These are phyloP conservation scores for Hydrotaea cyrtoneurina DNA, from an alignment of 2,888 invertebrate species.

Conservation along the genomic window DNA sequence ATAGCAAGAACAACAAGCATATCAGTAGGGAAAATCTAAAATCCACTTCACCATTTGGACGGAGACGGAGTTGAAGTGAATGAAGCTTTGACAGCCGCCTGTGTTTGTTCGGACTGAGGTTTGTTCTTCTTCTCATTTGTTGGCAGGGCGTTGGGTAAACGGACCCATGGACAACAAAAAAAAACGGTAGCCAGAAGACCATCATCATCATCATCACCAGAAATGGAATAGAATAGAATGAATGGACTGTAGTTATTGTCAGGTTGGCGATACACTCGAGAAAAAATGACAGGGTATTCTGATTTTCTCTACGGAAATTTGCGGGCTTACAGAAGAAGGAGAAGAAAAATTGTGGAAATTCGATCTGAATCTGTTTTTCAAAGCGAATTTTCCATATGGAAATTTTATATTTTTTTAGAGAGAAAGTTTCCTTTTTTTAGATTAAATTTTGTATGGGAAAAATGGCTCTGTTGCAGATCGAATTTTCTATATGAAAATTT, in stretches of 20 bases:
- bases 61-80: slow-evolving; percentile 6
- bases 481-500: no score
- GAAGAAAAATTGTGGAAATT: no score
- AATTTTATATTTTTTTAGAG: no score
- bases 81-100: slow-evolving; percentile 13
- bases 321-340: no score
- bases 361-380: no score
- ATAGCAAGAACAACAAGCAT: not conserved
- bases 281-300: not conserved
- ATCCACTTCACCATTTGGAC: slow-evolving; percentile 3
- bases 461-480: no score
- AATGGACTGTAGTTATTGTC: not conserved
- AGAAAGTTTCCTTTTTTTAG: no score
- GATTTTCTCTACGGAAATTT: no score
- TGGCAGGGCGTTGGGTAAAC: not conserved
- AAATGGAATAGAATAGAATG: slow-evolving; percentile 9
- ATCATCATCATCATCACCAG: not conserved
- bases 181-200: slow-evolving; percentile 5
- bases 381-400: no score
- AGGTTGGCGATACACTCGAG: not conserved
- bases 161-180: not conserved
- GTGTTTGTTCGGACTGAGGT: not conserved
- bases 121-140: not conserved
- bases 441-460: no score
- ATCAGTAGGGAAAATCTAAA: slow-evolving; percentile 27